Evolutionary conservation across 2,113 vertebrate genomes (phyloP), one percentile per base, ranked within the genome.

Genomic region (Poecile atricapillus): DNA sequence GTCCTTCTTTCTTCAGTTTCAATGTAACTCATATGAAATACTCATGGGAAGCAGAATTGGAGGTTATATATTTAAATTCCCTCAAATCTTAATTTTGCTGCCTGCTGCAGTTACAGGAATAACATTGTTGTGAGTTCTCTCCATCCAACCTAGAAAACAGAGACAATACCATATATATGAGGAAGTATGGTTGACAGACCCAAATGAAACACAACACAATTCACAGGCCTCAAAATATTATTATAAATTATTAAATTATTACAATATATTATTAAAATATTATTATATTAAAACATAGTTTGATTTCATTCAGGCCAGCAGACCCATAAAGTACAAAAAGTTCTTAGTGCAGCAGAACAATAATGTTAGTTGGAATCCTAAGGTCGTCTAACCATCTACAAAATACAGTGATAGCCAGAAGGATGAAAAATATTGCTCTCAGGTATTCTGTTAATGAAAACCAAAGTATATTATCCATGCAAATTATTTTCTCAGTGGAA

Each of bases 41-140:
- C 80, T 89, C 87, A 49, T 33, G 46, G 90, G 89, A 92, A 87
- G 41, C 58, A 90, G 49, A 86, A 82, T 50, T 81, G 68, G 62
- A 92, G 28, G 41, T 89, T 89, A 63, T 19, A 79, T 44, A 31
- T 11, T 39, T 56, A 86, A 93, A 75, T 86, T 90, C 46, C n/a
- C 58, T 92, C 74, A 82, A 49, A 94, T 92, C 64, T 90, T 89
- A 85, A 73, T 94, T 85, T 94, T 77, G 39, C 43, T 83, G 55
- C 30, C 75, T 80, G 41, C 44, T 83, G 23, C 52, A 88, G 37
- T 85, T 68, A 58, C 7, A 90, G 47, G 23, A 63, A 74, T 78
- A 88, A 63, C 1, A 0, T 13, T 64, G 21, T 15, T 84, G 41
- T 87, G 58, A 87, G 44, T 76, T 90, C 31, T 53, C 31, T 60